These are phyloP conservation scores for Pollimyrus isidori DNA, from an alignment of 2,113 vertebrate species.

Conservation along the genomic window DNA sequence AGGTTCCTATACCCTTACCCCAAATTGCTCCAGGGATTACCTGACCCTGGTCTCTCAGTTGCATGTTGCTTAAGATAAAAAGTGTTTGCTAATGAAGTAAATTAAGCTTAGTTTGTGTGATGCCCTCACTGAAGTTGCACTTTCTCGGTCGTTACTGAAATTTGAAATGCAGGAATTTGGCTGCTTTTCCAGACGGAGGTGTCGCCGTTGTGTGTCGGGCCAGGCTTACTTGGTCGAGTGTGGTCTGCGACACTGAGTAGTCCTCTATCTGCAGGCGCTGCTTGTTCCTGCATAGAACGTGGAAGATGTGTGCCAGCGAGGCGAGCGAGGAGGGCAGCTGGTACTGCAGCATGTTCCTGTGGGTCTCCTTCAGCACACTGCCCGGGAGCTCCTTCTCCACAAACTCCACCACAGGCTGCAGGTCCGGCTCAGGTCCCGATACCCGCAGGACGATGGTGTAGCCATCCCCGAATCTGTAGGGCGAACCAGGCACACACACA, in stretches of 20 bases:
- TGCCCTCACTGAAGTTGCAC: not conserved
- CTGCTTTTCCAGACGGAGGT: not conserved
- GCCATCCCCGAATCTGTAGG: slow-evolving; percentile 86
- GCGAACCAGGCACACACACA: not conserved
- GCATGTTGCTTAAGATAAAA: not conserved
- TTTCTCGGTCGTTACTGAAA: not conserved
- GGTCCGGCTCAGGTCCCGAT: slow-evolving; percentile 74
- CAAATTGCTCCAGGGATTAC: not conserved
- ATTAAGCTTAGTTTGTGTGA: not conserved
- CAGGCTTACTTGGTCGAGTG: slow-evolving; percentile 87
- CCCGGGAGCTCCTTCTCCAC: slow-evolving; percentile 83
- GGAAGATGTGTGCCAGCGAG: slow-evolving; percentile 87
- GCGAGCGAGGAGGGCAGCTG: slow-evolving; percentile 83
- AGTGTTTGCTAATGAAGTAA: not conserved
- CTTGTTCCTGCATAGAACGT: slow-evolving; percentile 83
- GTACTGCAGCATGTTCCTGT: slow-evolving; percentile 93
- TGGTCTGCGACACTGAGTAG: slow-evolving; percentile 96
- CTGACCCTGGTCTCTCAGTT: not conserved
- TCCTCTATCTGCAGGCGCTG: slow-evolving; percentile 85
- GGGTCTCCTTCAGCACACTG: slow-evolving; percentile 86
- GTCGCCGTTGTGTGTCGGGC: not conserved
- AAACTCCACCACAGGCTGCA: slow-evolving; percentile 86
- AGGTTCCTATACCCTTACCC: not conserved
- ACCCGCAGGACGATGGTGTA: slow-evolving; percentile 93
- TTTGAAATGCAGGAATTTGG: not conserved